Evolutionary conservation across 2,888 invertebrate species (phyloP).

Genomic region (Hecatera dysodea): DNA sequence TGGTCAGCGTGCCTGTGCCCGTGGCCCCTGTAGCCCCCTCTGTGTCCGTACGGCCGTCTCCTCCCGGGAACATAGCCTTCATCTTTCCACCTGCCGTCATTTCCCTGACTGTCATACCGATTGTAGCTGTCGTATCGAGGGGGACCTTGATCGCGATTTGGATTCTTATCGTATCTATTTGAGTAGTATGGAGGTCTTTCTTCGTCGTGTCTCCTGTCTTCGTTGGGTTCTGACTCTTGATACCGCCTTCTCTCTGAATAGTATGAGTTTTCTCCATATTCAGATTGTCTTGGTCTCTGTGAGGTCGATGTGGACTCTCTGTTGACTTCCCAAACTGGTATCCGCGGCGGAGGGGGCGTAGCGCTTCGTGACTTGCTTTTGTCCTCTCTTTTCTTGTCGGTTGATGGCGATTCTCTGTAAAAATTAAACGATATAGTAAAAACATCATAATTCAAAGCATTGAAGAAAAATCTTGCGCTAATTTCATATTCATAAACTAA

Average conservation of each 20-base stretch:
- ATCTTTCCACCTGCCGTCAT: constrained; percentile 72
- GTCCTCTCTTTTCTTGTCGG: constrained; percentile 74
- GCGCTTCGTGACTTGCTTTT: constrained; percentile 75
- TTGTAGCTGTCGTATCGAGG: constrained; percentile 56
- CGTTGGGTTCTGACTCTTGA: constrained; percentile 64
- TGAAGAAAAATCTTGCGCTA: neutral
- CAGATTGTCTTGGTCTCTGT: constrained; percentile 65
- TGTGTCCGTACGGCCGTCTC: constrained; percentile 73
- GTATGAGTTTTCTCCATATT: constrained; percentile 67
- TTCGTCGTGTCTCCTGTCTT: constrained; percentile 65
- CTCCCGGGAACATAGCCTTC: constrained; percentile 66
- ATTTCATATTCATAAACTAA: neutral
- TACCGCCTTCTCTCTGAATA: constrained; percentile 65
- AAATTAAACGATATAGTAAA: neutral
- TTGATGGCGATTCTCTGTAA: constrained; percentile 78
- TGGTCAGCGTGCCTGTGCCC: constrained; percentile 63
- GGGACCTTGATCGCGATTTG: constrained; percentile 57
- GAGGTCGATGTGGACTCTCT: constrained; percentile 67
- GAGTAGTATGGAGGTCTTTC: constrained; percentile 63
- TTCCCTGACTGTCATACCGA: constrained; percentile 60
- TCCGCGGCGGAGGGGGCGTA: constrained; percentile 78
- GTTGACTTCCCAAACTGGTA: constrained; percentile 79
- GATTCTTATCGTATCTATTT: constrained; percentile 72
- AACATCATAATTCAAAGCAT: neutral
- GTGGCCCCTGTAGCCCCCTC: constrained; percentile 76